Evolutionary conservation across 2,888 invertebrate species (phyloP).

Genomic region (Anagyrus pseudococci): DNA sequence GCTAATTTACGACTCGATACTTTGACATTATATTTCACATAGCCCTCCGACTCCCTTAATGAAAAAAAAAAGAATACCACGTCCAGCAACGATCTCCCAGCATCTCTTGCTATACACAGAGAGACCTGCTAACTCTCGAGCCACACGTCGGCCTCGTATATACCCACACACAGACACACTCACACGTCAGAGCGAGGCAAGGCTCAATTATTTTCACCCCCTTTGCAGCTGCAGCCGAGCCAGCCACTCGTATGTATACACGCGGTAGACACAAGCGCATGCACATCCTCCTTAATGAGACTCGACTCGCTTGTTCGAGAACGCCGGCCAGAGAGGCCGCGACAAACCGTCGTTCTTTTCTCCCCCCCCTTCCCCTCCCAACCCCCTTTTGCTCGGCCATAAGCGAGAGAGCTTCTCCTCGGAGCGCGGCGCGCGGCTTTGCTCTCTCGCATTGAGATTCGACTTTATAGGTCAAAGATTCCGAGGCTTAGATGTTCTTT

Average conservation of each 20-base stretch:
- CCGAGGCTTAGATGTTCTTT: background rate
- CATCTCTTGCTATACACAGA: background rate
- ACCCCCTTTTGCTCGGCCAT: no score
- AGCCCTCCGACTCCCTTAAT: no score
- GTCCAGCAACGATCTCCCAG: no score
- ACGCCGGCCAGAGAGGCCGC: no score
- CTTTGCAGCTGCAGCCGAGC: constrained; percentile 41
- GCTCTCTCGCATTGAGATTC: no score
- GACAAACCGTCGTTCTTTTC: no score
- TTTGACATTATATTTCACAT: no score
- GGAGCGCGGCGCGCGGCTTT: no score
- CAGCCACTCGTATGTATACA: constrained; percentile 36
- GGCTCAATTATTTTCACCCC: constrained; percentile 53
- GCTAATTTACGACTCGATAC: no score
- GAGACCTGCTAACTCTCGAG: background rate
- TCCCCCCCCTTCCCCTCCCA: no score
- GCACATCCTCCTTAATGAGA: constrained; percentile 49
- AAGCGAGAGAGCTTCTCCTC: no score
- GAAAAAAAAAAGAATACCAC: no score
- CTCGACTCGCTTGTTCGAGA: constrained; percentile 6
- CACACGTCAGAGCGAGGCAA: constrained; percentile 22
- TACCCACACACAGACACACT: constrained; percentile 16
- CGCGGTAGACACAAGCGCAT: constrained; percentile 19
- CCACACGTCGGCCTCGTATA: background rate
- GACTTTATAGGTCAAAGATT: constrained; percentile 35